Base-by-base conservation (phyloP, 2,797 vertebrate species). In the Platyrinchus mystaceus region DNA sequence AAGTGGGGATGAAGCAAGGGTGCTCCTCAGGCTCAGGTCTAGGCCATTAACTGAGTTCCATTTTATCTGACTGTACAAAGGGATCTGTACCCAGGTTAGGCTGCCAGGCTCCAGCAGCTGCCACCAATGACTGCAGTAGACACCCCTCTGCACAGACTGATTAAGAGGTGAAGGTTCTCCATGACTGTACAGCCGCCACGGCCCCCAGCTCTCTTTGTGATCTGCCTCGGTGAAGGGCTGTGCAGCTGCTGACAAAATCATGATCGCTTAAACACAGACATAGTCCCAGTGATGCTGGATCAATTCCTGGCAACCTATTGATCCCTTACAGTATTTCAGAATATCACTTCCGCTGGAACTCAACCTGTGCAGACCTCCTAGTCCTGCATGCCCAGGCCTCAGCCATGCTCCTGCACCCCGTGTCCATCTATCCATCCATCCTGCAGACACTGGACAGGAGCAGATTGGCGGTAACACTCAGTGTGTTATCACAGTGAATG, bases 391-490 rank as follows among this genome's bases (percentile, higher is more conserved):
- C 27, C 24, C 30, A 37, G 58, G 32, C 55, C n/a, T 17, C 10
- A 43, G 4, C 47, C 4, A 0, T 6, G 7, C 18, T 19, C 21
- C 24, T 0, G 1, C 26, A 22, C 15, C 10, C 27, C 2, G 0
- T 37, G 59, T 73, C 71, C 6, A 4, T 44, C 69, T 12, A 0
- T 44, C 50, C 3, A 3, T 22, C 59, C 1, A 0, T n/a, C 9
- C 46, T 20, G 1, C 0, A 0, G 12, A 4, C 16, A 1, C 22
- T 14, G 18, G 7, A 2, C 11, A 30, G 8, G 37, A 23, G 14
- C 3, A 20, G 47, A 7, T 7, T 69, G 22, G 9, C 41, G 12
- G 47, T 1, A 28, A 10, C 6, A 1, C 14, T 41, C 32, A 2
- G 6, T 10, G 27, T 6, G 13, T 3, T 59, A 19, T 23, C 5